Conservation (phyloP, 2,888 invertebrate genomes). For the Ennomos erosarius region DNA sequence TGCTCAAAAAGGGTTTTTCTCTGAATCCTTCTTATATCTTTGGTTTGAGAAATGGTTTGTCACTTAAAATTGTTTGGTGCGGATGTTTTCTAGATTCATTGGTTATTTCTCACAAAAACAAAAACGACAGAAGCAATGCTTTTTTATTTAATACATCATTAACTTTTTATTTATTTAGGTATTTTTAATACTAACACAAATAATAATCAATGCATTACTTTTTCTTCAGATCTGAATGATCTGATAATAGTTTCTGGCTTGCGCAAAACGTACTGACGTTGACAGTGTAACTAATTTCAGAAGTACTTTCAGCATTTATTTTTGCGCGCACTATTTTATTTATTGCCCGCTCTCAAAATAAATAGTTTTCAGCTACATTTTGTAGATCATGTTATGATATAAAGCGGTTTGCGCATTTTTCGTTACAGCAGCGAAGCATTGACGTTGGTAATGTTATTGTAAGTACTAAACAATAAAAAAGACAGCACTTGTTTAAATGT, state of each 20-base stretch:
- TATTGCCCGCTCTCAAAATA: not conserved
- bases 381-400: not conserved
- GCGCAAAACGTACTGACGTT: conserved; percentile 5
- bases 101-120: no score
- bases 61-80: no score
- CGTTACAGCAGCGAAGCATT: no score
- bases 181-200: not conserved
- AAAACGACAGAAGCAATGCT: no score
- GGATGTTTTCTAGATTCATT: no score
- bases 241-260: conserved; percentile 19
- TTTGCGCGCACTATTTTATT: conserved; percentile 12
- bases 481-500: conserved; percentile 19
- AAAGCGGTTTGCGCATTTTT: no score
- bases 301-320: conserved; percentile 18
- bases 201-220: not conserved
- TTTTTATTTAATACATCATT: no score
- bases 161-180: not conserved
- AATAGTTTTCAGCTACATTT: not conserved
- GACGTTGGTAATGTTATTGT: no score
- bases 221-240: conserved; percentile 5
- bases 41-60: no score
- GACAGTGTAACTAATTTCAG: conserved; percentile 5
- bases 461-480: not conserved
- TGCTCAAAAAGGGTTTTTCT: no score
- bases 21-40: no score